These are phyloP conservation scores for Dioctria linearis DNA, from an alignment of 2,888 invertebrate species.

Conservation along the genomic window DNA sequence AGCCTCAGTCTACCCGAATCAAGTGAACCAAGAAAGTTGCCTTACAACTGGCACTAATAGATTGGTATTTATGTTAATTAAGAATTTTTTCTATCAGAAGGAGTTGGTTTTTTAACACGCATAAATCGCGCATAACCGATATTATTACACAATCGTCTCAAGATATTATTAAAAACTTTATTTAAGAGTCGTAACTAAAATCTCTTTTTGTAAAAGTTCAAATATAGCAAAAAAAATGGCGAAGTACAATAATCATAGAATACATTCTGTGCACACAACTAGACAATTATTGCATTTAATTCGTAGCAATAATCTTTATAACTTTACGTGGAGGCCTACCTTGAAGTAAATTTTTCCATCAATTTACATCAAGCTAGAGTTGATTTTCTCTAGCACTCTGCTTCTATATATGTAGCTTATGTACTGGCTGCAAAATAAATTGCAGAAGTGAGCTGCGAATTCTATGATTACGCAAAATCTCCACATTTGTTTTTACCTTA, in stretches of 20 bases:
- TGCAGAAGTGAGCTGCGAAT: conserved; percentile 30
- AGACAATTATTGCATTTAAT: conserved; percentile 14
- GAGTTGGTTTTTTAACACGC: too few relatives aligned
- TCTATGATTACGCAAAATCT: conserved; percentile 51
- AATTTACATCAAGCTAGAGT: neutral
- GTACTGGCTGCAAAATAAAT: neutral
- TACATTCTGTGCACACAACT: neutral
- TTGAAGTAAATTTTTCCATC: conserved; percentile 25
- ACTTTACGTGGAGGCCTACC: conserved; percentile 45
- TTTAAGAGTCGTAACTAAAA: neutral
- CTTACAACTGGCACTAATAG: too few relatives aligned
- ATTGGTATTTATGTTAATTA: too few relatives aligned
- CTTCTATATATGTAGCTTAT: neutral
- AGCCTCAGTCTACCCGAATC: too few relatives aligned
- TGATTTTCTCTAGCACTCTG: conserved; percentile 25
- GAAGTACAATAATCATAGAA: neutral
- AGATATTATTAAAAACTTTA: too few relatives aligned
- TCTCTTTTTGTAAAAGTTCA: neutral
- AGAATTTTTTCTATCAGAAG: too few relatives aligned
- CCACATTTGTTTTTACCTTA: neutral
- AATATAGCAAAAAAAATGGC: neutral
- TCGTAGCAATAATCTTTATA: conserved; percentile 21
- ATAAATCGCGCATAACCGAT: too few relatives aligned
- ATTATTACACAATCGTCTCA: too few relatives aligned
- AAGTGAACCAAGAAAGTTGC: too few relatives aligned